Evolutionary conservation across 2,888 invertebrate species (phyloP), one percentile per base, ranked within the genome.

Genomic region (Folsomia manolachei): DNA sequence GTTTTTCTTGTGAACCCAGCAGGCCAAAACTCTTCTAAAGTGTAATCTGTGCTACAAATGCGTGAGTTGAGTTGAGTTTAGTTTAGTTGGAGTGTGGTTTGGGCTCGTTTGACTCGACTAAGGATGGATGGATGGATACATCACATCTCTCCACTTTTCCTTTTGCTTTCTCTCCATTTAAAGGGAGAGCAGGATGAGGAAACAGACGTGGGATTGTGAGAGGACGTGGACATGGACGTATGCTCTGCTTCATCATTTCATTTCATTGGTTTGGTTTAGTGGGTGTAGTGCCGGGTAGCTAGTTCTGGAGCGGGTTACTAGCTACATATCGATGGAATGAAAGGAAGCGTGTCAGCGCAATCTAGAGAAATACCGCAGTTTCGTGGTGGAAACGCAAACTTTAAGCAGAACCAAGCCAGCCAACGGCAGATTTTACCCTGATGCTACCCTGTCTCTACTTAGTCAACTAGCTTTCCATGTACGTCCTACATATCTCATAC

Each of bases 391-490:
- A 52, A 61, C 27, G 65, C 69, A 52, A 65, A 53, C 62, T 69
- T 65, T 70, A 52, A 39, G 56, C 70, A 67, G 39, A 63, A 67
- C 63, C 70, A 4, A 9, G 14, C 39, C 14, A 64, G 63, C 73
- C 73, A 68, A 70, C 70, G 73, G 73, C 73, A 73, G 73, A 73
- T 73, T 73, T 73, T n/a, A n/a, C n/a, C n/a, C n/a, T n/a, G n/a
- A n/a, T n/a, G n/a, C n/a, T n/a, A n/a, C n/a, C n/a, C n/a, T n/a
- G n/a, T n/a, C n/a, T n/a, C n/a, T n/a, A n/a, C n/a, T n/a, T n/a
- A n/a, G n/a, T n/a, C n/a, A n/a, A n/a, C n/a, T n/a, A n/a, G n/a
- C n/a, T n/a, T n/a, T n/a, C n/a, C n/a, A n/a, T n/a, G n/a, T n/a
- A n/a, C n/a, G n/a, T n/a, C 70, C 72, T 51, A 70, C 70, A 70